A percentile compares a stretch with the other conserved stretches of the same genome.
Evolutionary conservation across 2,113 vertebrate genomes (phyloP).

Genomic region (Cisticola juncidis): DNA sequence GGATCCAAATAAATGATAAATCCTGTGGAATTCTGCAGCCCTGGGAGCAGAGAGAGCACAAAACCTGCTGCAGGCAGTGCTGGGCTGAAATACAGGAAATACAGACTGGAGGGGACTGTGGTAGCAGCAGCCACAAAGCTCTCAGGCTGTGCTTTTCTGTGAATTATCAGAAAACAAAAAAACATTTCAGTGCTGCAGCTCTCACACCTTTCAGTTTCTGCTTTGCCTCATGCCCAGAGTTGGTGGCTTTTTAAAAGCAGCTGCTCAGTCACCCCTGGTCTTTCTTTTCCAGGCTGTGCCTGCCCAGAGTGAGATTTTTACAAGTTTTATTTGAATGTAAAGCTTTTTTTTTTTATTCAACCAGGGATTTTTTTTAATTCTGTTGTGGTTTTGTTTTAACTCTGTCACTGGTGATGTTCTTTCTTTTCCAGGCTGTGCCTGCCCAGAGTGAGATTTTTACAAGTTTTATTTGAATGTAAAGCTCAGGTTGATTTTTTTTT

Average conservation of each 20-base stretch:
- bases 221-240: neutral
- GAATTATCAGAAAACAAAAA: neutral
- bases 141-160: neutral
- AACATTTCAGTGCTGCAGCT: neutral
- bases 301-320: neutral
- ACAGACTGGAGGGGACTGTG: neutral
- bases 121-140: neutral
- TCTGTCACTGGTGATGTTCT: neutral
- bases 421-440: neutral
- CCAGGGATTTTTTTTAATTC: neutral
- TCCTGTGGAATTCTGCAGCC: neutral
- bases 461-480: neutral
- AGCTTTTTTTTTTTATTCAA: neutral
- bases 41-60: neutral
- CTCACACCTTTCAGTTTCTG: neutral
- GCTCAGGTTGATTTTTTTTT: neutral
- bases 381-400: neutral
- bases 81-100: neutral
- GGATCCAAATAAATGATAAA: accelerated
- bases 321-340: neutral
- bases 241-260: neutral
- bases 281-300: neutral
- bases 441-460: neutral
- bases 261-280: neutral
- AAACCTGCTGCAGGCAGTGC: neutral